Evolutionary conservation across 2,113 vertebrate genomes (phyloP).

Genomic region (Stictonetta naevosa): DNA sequence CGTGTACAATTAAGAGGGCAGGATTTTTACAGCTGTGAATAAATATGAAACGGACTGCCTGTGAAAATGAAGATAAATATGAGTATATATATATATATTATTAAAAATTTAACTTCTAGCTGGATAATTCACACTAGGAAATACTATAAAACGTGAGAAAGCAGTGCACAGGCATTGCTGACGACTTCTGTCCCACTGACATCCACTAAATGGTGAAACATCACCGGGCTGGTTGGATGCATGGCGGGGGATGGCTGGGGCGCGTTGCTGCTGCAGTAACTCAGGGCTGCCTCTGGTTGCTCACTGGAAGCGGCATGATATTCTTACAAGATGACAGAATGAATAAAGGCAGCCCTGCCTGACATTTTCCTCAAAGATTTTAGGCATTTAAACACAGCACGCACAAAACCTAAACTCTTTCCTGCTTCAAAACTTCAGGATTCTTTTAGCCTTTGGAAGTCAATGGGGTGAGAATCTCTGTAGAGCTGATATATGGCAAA

Average conservation of each 20-base stretch:
- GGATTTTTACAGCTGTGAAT: not conserved
- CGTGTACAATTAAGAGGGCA: not conserved
- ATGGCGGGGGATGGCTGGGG: accelerated
- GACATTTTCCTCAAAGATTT: not conserved
- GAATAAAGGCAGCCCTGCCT: not conserved
- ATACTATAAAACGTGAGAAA: not conserved
- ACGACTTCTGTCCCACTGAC: accelerated
- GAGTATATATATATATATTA: not conserved
- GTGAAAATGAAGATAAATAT: not conserved
- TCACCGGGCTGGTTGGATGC: not conserved
- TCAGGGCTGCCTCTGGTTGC: not conserved
- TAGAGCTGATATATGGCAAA: not conserved
- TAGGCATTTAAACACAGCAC: not conserved
- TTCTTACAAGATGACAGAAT: not conserved
- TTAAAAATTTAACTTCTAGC: not conserved
- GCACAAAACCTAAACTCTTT: not conserved
- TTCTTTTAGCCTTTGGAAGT: not conserved
- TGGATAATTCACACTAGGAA: not conserved
- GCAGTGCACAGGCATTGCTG: accelerated
- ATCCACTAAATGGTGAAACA: not conserved
- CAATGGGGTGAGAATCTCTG: not conserved
- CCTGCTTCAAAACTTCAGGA: not conserved
- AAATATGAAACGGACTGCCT: not conserved
- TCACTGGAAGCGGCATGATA: not conserved
- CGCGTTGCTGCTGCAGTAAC: accelerated